phyloP scores from a whole-genome alignment of 2,888 invertebrate genomes.

The Lutraria lutraria region DNA sequence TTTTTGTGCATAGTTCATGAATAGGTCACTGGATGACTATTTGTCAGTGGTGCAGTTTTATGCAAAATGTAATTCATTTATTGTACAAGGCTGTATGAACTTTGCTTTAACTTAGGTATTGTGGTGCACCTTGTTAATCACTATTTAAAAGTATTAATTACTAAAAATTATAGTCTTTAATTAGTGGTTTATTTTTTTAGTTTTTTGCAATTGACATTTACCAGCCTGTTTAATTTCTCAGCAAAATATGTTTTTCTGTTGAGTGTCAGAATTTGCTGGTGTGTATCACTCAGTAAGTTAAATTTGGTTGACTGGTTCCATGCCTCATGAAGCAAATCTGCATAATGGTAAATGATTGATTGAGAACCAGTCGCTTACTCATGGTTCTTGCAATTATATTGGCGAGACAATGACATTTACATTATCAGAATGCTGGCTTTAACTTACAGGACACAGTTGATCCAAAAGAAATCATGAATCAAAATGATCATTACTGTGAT shows the following conservation, averaged over 20 bases:
- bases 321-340: background rate
- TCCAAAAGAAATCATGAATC: background rate
- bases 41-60: too few relatives aligned
- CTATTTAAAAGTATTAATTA: background rate
- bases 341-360: conserved; percentile 13
- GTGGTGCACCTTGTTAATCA: background rate
- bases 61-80: too few relatives aligned
- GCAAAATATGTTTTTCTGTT: background rate
- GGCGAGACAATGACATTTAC: background rate
- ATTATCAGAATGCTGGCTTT: background rate
- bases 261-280: background rate
- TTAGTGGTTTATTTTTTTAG: too few relatives aligned
- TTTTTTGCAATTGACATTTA: background rate
- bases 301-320: background rate
- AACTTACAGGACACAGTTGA: background rate
- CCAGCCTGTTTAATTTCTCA: background rate
- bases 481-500: conserved; percentile 4
- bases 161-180: background rate
- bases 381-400: background rate
- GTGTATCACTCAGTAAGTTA: background rate
- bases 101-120: background rate
- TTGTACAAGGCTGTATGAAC: background rate
- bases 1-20: too few relatives aligned
- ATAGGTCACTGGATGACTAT: too few relatives aligned
- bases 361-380: background rate